Conservation (phyloP, 2,113 vertebrate genomes). For the Sceloporus undulatus region DNA sequence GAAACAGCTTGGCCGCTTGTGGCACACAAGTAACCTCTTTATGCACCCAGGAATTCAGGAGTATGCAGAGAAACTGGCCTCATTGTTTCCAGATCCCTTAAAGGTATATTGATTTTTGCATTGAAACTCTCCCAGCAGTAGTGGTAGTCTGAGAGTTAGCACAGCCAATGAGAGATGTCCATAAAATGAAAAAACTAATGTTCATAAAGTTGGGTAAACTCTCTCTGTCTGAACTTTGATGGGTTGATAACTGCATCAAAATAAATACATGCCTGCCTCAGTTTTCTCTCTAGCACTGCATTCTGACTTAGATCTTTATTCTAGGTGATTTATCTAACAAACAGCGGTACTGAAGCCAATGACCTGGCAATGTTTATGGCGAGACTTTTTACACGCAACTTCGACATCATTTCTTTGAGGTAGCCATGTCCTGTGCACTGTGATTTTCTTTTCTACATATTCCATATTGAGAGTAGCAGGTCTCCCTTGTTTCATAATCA, state of each 20-base stretch:
- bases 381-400: conserved; percentile 85
- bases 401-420: conserved; percentile 91
- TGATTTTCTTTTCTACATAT: not conserved
- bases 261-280: not conserved
- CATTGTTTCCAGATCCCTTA: conserved; percentile 89
- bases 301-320: not conserved
- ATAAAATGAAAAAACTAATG: not conserved
- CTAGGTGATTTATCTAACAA: conserved; percentile 91
- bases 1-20: conserved; percentile 86
- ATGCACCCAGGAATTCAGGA: conserved; percentile 85
- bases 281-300: not conserved
- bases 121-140: not conserved
- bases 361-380: conserved; percentile 94
- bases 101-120: conserved; percentile 80
- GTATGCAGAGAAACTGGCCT: conserved; percentile 88
- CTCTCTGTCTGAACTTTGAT: not conserved
- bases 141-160: not conserved
- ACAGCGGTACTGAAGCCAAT: conserved; percentile 96
- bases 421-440: conserved; percentile 54
- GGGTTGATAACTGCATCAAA: not conserved
- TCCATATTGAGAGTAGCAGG: not conserved
- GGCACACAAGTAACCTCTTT: conserved; percentile 90
- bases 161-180: not conserved
- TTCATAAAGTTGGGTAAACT: not conserved
- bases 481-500: not conserved